These are phyloP conservation scores for Mesorhabditis spiculigera DNA, from an alignment of 2,888 invertebrate genomes.

Conservation along the genomic window DNA sequence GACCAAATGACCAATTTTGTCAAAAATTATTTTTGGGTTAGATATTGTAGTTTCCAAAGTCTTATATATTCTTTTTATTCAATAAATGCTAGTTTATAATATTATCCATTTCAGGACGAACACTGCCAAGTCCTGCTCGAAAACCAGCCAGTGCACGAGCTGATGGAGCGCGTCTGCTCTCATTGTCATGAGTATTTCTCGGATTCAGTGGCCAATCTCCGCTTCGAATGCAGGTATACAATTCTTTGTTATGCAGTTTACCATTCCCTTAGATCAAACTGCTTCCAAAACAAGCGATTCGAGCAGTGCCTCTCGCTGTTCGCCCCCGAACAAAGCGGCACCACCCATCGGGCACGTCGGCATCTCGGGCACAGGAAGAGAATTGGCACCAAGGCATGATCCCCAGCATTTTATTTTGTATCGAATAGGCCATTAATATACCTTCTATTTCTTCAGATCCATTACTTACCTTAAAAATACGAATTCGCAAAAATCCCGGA, in stretches of 20 bases:
- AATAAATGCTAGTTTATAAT: background rate
- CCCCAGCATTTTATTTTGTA: too few species aligned
- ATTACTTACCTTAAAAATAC: too few species aligned
- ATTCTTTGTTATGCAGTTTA: background rate
- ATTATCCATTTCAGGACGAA: constrained; percentile 8
- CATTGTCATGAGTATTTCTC: constrained; percentile 42
- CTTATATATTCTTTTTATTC: too few species aligned
- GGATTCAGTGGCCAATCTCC: constrained; percentile 32
- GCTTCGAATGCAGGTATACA: constrained; percentile 42
- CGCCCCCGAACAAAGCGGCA: background rate
- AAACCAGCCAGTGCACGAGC: constrained; percentile 33
- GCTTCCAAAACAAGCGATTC: constrained; percentile 6
- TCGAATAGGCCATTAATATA: too few species aligned
- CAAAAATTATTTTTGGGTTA: too few species aligned
- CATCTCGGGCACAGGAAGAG: background rate
- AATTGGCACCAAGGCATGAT: too few species aligned
- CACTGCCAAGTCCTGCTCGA: constrained; percentile 22
- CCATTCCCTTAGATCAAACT: background rate
- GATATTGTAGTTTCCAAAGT: too few species aligned
- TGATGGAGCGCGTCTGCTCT: constrained; percentile 45
- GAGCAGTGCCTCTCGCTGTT: constrained; percentile 1
- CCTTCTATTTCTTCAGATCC: too few species aligned
- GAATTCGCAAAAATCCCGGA: too few species aligned
- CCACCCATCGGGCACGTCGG: background rate
- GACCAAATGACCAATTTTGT: too few species aligned